phyloP scores from a whole-genome alignment of 1,140 invertebrate species.

The Leucophenga varia region DNA sequence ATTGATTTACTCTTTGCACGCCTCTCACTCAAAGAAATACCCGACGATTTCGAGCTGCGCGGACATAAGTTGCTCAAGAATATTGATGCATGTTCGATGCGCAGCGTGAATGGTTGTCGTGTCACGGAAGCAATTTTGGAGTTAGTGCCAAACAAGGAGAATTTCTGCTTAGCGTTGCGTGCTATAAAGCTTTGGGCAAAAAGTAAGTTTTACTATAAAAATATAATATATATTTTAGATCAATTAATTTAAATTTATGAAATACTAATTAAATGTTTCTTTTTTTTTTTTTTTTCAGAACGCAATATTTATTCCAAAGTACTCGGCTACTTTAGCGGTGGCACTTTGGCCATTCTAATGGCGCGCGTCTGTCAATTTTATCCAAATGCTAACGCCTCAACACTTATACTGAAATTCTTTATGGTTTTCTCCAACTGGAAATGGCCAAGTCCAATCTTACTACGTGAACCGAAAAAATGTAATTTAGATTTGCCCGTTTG shows the following conservation, averaged over 20 bases:
- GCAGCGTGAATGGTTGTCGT: conserved; percentile 95
- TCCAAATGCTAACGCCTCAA: conserved; percentile 93
- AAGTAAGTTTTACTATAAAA: too few relatives aligned
- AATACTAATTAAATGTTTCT: too few relatives aligned
- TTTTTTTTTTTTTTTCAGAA: conserved; percentile 58
- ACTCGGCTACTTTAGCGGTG: conserved; percentile 96
- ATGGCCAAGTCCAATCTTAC: conserved; percentile 95
- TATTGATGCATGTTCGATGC: conserved; percentile 93
- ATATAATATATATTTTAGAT: too few relatives aligned
- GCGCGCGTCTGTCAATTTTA: conserved; percentile 98
- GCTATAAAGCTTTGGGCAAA: conserved; percentile 99
- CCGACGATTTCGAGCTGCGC: conserved; percentile 78
- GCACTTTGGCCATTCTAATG: conserved; percentile 99
- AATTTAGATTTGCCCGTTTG: conserved; percentile 85
- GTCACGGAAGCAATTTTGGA: conserved; percentile 98
- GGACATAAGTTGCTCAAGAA: conserved; percentile 94
- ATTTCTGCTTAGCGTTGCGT: conserved; percentile 88
- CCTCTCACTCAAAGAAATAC: conserved; percentile 90
- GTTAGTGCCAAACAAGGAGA: conserved; percentile 92
- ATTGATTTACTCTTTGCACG: conserved; percentile 97
- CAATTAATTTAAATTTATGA: too few relatives aligned
- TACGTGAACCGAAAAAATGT: conserved; percentile 87
- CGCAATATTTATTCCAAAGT: conserved; percentile 98
- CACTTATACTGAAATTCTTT: conserved; percentile 97
- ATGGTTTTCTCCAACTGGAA: conserved; percentile 96